phyloP scores from a whole-genome alignment of 2,888 invertebrate genomes.

The Metalampra italica region DNA sequence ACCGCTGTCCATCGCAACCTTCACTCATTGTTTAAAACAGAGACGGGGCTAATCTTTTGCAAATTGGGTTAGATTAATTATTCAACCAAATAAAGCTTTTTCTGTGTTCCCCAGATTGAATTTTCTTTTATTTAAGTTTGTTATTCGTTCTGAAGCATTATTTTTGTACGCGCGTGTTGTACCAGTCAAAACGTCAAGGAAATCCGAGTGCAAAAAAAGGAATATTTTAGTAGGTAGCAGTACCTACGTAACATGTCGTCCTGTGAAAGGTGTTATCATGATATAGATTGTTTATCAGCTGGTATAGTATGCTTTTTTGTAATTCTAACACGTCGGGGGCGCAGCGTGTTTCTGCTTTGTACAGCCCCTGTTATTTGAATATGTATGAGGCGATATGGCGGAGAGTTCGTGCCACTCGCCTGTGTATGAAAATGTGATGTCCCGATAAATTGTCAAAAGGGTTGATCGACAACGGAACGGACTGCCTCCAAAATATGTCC shows the following conservation, averaged over 20 bases:
- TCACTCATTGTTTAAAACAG: not conserved
- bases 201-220: not conserved
- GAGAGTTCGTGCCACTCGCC: constrained; percentile 55
- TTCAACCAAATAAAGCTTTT: not conserved
- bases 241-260: constrained; percentile 2
- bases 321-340: constrained; percentile 65
- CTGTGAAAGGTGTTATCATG: constrained; percentile 17
- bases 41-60: not conserved
- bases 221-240: constrained; percentile 1
- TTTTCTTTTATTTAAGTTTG: not conserved
- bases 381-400: constrained; percentile 64
- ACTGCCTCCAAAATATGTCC: constrained; percentile 57
- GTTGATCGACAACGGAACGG: constrained; percentile 64
- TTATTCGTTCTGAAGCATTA: no score
- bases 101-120: not conserved
- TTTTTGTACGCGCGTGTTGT: no score
- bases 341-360: constrained; percentile 68
- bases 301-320: constrained; percentile 55
- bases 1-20: no score
- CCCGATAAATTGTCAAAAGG: constrained; percentile 76
- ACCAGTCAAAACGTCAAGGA: not conserved
- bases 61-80: not conserved
- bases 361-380: constrained; percentile 65
- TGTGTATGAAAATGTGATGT: constrained; percentile 74
- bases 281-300: constrained; percentile 54